These are phyloP conservation scores for Halichoeres trimaculatus DNA, from an alignment of 2,113 vertebrate species.

Conservation along the genomic window DNA sequence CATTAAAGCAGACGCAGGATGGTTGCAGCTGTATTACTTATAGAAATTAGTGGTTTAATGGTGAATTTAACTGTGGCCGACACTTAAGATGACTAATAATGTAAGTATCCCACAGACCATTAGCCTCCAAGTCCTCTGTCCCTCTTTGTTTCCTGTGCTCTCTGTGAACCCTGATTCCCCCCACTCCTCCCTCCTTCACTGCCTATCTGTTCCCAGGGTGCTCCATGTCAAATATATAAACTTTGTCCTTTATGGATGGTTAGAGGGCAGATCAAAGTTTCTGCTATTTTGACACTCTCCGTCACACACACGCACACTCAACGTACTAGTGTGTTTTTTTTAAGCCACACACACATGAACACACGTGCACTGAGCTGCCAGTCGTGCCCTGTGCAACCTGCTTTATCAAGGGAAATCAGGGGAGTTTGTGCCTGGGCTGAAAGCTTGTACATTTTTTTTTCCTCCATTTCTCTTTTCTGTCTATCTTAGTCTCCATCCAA, in stretches of 20 bases:
- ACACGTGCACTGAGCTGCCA: slow-evolving; percentile 15
- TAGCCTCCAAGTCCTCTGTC: slow-evolving; percentile 29
- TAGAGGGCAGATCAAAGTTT: slow-evolving; percentile 71
- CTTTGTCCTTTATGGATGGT: slow-evolving; percentile 73
- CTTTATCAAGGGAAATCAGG: slow-evolving; percentile 73
- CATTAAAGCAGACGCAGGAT: slow-evolving; percentile 12
- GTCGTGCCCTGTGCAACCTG: slow-evolving; percentile 50
- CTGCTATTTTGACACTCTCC: slow-evolving; percentile 34
- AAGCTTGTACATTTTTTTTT: slow-evolving; percentile 43
- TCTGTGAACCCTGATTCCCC: slow-evolving; percentile 8
- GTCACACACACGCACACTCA: slow-evolving; percentile 32
- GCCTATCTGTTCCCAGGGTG: slow-evolving; percentile 47
- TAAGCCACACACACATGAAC: slow-evolving; percentile 15
- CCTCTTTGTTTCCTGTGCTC: slow-evolving; percentile 19
- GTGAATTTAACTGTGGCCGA: slow-evolving; percentile 43
- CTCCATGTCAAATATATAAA: slow-evolving; percentile 56
- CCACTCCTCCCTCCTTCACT: slow-evolving; percentile 1
- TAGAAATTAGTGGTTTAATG: slow-evolving; percentile 39
- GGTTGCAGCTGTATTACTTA: slow-evolving; percentile 33
- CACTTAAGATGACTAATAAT: slow-evolving; percentile 62
- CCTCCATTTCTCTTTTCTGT: slow-evolving; percentile 18
- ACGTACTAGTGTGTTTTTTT: slow-evolving; percentile 28
- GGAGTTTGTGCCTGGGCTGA: slow-evolving; percentile 46
- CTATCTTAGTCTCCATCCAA: slow-evolving; percentile 6
- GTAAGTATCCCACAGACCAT: slow-evolving; percentile 42